Evolutionary conservation across 2,797 vertebrate genomes (phyloP).

Genomic region (Forpus xanthops): DNA sequence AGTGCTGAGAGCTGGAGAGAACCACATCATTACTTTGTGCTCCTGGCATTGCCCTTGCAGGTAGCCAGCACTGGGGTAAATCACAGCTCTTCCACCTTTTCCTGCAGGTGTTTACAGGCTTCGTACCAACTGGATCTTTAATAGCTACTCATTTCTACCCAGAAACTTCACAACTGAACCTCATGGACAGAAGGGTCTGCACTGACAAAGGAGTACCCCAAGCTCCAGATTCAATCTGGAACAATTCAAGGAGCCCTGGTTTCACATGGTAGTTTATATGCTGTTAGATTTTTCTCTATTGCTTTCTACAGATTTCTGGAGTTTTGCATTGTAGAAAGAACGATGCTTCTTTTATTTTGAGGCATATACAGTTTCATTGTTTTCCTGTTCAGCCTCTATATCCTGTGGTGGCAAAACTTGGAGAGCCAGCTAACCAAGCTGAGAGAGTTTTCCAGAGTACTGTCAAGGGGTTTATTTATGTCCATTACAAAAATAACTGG

Average conservation of each 20-base stretch:
- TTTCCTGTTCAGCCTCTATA: neutral
- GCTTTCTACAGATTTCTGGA: neutral
- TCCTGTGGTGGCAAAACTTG: constrained; percentile 40
- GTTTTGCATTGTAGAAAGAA: neutral
- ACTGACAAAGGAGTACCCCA: neutral
- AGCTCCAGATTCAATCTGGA: neutral
- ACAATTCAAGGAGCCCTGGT: neutral
- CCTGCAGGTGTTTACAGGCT: neutral
- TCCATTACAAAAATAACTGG: constrained; percentile 64
- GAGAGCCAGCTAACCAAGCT: constrained; percentile 28
- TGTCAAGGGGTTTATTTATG: constrained; percentile 41
- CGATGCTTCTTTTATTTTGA: neutral
- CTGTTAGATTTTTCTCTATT: neutral
- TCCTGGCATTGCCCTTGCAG: neutral
- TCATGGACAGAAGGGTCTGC: neutral
- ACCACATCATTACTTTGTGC: neutral
- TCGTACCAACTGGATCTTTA: neutral
- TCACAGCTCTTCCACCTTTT: neutral
- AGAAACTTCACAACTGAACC: neutral
- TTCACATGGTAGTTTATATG: neutral
- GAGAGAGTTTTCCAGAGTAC: constrained; percentile 23
- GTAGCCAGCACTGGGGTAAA: neutral
- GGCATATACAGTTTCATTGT: constrained; percentile 25
- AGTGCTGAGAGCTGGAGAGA: neutral
- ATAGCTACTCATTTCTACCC: neutral